Base-by-base conservation (phyloP, 2,797 vertebrate species). In the Pangasius krempfi region DNA sequence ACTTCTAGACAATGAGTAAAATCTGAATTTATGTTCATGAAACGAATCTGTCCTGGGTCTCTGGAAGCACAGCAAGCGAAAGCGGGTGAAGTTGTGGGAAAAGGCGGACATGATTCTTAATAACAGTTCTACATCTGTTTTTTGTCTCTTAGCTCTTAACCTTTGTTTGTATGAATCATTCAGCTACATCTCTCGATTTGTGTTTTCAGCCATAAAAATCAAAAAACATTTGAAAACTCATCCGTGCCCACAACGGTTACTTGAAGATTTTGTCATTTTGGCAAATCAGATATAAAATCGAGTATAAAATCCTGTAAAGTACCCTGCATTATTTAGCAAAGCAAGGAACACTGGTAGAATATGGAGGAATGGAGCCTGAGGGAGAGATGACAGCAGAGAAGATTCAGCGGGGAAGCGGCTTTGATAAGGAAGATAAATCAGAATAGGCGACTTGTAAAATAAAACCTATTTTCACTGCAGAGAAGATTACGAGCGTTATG, bases 401-500 rank as follows among this genome's bases (percentile, higher is more conserved):
- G 82, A 56, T 66, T 60, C 80, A 8, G 80, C 22, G 12, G 86
- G 56, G 66, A 58, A 73, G 66, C 12, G 27, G 44, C 18, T 13
- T 47, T 72, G 76, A 80, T 88, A 84, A 66, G 37, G 68, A 40
- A 30, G 89, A 92, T 89, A 90, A 89, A 92, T 89, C 87, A 86
- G 78, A 68, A 68, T 0, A 2, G 52, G 44, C 68, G 20, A 85
- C 83, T 78, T 90, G 64, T 86, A 79, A 89, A 89, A 88, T 85
- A 62, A 89, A 88, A 90, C 76, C 70, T 33, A 70, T 89, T 91
- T 84, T 73, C 68, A 47, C 56, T 60, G 64, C 80, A 4, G 78
- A 47, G 86, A 78, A 66, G 60, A 90, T 84, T 79, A 87, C 56
- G 81, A 91, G 89, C 47, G 73, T 89, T 88, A 88, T 64, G 70